Evolutionary conservation across 2,888 invertebrate species (phyloP), one percentile per base, ranked within the genome.

Genomic region (Leptopilina drosophilae): DNA sequence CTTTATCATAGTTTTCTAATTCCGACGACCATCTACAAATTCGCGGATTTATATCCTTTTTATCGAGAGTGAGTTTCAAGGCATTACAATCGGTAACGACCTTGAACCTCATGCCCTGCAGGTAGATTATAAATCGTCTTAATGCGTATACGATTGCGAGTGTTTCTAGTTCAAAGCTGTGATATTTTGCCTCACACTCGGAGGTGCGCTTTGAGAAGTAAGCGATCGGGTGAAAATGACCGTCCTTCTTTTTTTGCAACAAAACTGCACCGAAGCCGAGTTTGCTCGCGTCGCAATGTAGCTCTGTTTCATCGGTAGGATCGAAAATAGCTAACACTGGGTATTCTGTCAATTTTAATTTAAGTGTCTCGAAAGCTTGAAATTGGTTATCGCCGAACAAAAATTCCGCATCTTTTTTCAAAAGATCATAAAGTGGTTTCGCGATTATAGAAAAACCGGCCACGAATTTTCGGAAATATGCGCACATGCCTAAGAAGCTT

Each of bases 1-100:
- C 42, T 67, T 67, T 67, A 40, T 67, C 46, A 40, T 67, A 67
- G 40, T 26, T 6, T 40, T 56, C n/a, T 56, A 56, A 56, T 56
- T 56, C 56, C 12, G 12, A 1, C 0, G 56, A 56, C 56, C 56
- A 67, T n/a, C 67, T 67, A 40, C n/a, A 26, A 67, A 67, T 40
- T 42, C 67, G 33, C 1, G 56, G 56, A 12, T 56, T 56, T 11
- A 56, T 56, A 5, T 56, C 3, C 14, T 56, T 56, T 3, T 56
- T 56, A 12, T 56, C 56, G n/a, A 56, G 56, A 5, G 56, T 56
- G 1, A 56, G 12, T 56, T 56, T 56, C 12, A 56, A 56, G 5
- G 56, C 56, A 6, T 56, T 56, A 56, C 56, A 56, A 14, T 56
- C 56, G 8, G 56, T 56, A n/a, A 56, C 56, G 12, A 56, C 5